Conservation (phyloP, 1,140 invertebrate species). For the Mycetomoellerius zeteki region DNA sequence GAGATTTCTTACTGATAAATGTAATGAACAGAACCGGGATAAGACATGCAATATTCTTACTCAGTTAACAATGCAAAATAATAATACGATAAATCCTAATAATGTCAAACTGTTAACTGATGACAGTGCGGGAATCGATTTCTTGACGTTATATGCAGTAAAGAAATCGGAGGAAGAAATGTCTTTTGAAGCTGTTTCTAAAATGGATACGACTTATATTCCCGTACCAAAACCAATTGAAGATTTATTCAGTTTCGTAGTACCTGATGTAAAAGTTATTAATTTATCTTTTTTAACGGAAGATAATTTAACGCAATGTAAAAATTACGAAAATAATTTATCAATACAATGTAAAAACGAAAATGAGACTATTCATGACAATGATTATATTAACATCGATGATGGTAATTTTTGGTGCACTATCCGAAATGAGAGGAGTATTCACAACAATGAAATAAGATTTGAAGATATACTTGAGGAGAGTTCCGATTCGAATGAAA, state of each 20-base stretch:
- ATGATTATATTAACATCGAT: not conserved
- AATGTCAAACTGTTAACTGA: constrained; percentile 81
- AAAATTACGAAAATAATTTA: constrained; percentile 8
- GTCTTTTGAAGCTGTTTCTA: constrained; percentile 2
- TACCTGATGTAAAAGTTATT: constrained; percentile 74
- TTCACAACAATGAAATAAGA: constrained; percentile 42
- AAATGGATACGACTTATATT: constrained; percentile 74
- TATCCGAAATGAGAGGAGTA: not conserved
- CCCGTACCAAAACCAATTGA: constrained; percentile 50
- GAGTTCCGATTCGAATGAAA: constrained; percentile 58
- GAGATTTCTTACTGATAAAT: constrained; percentile 82
- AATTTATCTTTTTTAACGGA: constrained; percentile 55
- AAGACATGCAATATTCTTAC: constrained; percentile 1
- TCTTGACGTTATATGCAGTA: constrained; percentile 82
- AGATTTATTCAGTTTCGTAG: constrained; percentile 74
- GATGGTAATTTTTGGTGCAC: constrained; percentile 20
- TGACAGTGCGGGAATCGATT: constrained; percentile 81
- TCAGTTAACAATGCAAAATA: not conserved
- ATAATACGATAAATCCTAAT: constrained; percentile 68
- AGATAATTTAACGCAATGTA: constrained; percentile 18
- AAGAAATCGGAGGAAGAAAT: constrained; percentile 75
- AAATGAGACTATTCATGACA: constrained; percentile 2
- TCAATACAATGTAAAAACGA: not conserved
- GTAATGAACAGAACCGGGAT: not conserved
- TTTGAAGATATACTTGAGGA: constrained; percentile 74